phyloP scores from a whole-genome alignment of 2,797 vertebrate genomes.

The Cryptoprocta ferox region DNA sequence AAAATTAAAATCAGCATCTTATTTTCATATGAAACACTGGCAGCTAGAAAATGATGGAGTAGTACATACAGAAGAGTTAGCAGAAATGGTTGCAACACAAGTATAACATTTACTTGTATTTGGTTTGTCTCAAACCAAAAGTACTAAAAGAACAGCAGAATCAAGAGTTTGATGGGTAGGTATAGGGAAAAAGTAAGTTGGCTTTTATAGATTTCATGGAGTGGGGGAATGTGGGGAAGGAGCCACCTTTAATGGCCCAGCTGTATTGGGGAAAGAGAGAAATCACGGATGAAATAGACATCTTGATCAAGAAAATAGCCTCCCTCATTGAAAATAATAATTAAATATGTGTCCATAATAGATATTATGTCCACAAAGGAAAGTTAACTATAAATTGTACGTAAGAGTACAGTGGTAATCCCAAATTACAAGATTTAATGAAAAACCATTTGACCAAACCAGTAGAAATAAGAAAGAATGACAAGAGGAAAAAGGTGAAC shows the following conservation, averaged over 20 bases:
- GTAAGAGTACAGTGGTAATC: neutral
- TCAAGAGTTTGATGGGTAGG: neutral
- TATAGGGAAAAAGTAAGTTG: neutral
- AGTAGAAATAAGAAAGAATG: neutral
- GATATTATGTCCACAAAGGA: neutral
- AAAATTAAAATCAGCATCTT: neutral
- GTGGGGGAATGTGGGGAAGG: neutral
- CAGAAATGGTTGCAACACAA: neutral
- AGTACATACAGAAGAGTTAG: neutral
- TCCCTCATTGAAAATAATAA: neutral
- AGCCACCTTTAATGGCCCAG: neutral
- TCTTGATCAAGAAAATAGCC: neutral
- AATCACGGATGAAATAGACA: neutral
- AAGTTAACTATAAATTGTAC: neutral
- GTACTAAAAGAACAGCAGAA: neutral
- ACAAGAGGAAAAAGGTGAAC: neutral
- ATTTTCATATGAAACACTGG: neutral
- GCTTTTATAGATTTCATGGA: neutral
- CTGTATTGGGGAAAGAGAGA: neutral
- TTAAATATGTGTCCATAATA: neutral
- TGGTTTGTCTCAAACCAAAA: neutral
- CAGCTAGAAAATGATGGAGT: neutral
- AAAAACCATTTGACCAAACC: neutral
- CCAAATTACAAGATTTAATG: neutral
- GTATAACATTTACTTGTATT: neutral